Evolutionary conservation across 92 coral and sea anemone genomes (phyloP).

Genomic region (Galaxea fascicularis): DNA sequence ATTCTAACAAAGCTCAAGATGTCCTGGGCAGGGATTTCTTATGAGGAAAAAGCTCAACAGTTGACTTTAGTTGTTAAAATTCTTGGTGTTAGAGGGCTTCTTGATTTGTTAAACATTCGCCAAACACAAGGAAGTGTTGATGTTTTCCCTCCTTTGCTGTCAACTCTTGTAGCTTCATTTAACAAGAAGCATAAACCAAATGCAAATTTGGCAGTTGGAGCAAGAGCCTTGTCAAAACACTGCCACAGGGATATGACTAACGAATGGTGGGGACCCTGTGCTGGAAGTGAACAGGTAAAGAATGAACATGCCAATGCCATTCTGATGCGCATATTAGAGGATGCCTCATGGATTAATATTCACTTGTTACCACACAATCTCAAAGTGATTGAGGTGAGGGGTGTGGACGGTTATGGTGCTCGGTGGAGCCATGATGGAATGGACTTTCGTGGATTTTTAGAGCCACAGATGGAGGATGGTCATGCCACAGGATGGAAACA

Average conservation of each 20-base stretch:
- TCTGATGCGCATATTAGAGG: constrained; percentile 65
- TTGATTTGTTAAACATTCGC: constrained; percentile 84
- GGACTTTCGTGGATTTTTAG: constrained; percentile 91
- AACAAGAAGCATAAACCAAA: constrained; percentile 70
- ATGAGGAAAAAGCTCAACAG: constrained; percentile 33
- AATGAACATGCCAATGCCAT: constrained; percentile 77
- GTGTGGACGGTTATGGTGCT: constrained; percentile 91
- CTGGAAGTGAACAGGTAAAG: constrained; percentile 83
- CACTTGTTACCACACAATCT: constrained; percentile 88
- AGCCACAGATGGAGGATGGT: constrained; percentile 97
- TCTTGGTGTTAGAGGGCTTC: constrained; percentile 67
- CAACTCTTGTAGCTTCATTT: constrained; percentile 67
- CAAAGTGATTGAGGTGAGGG: constrained; percentile 86
- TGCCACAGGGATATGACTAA: constrained; percentile 81
- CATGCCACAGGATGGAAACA: constrained; percentile 90
- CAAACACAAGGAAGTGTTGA: constrained; percentile 89
- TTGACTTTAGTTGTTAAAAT: constrained; percentile 37
- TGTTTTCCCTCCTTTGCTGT: constrained; percentile 76
- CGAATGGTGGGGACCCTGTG: constrained; percentile 91
- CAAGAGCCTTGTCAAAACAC: constrained; percentile 93
- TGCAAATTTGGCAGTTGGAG: constrained; percentile 85
- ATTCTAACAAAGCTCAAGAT: constrained; percentile 39
- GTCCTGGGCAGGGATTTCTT: constrained; percentile 57
- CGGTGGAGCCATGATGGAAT: constrained; percentile 90
- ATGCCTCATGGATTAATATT: constrained; percentile 91